These are phyloP conservation scores for Rhinella marina DNA, from an alignment of 2,797 vertebrate genomes.

Conservation along the genomic window DNA sequence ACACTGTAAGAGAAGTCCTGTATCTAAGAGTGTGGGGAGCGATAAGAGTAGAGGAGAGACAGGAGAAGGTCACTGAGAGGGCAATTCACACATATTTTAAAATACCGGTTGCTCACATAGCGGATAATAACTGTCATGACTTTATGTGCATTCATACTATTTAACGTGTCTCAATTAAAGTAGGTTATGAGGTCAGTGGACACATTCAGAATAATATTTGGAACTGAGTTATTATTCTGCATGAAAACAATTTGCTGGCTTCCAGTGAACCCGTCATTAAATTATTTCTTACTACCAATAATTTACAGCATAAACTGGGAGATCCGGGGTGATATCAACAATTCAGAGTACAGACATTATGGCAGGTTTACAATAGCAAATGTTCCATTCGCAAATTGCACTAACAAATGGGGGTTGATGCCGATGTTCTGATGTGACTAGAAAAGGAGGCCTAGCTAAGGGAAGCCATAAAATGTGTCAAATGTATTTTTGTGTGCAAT, in stretches of 20 bases:
- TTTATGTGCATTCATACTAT: slow-evolving; percentile 41
- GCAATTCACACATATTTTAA: slow-evolving; percentile 9
- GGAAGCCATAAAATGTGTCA: too few relatives aligned
- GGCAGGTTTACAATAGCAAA: background rate
- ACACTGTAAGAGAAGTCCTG: background rate
- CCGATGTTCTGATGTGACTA: too few relatives aligned
- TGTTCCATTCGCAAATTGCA: too few relatives aligned
- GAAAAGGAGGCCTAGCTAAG: too few relatives aligned
- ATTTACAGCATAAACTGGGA: background rate
- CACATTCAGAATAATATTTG: slow-evolving; percentile 25
- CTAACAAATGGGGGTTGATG: too few relatives aligned
- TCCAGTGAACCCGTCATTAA: slow-evolving; percentile 19
- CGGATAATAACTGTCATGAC: slow-evolving; percentile 37
- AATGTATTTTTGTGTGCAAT: too few relatives aligned
- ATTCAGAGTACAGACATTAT: background rate
- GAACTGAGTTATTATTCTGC: slow-evolving; percentile 19
- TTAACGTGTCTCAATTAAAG: slow-evolving; percentile 43
- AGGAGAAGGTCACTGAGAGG: slow-evolving; percentile 6
- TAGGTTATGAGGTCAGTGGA: slow-evolving; percentile 39
- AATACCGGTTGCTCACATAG: slow-evolving; percentile 36
- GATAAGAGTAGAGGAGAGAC: slow-evolving; percentile 13
- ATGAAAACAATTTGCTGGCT: slow-evolving; percentile 17
- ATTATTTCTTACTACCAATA: slow-evolving; percentile 6
- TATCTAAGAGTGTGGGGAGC: background rate
- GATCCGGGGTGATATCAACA: background rate